Evolutionary conservation across 2,888 invertebrate genomes (phyloP).

Genomic region (Tineola bisselliella): DNA sequence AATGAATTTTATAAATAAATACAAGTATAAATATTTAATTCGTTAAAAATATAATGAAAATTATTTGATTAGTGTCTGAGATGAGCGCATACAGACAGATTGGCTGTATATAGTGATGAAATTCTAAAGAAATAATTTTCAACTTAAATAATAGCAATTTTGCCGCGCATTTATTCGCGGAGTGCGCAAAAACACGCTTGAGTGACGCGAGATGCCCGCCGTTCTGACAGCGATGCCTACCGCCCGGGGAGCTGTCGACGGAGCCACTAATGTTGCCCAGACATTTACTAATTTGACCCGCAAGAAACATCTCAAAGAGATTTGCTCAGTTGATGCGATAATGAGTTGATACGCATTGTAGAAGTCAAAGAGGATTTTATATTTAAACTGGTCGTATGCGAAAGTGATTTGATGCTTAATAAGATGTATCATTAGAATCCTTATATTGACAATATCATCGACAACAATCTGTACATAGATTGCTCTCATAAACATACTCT

Average conservation of each 20-base stretch:
- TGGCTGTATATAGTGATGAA: no score
- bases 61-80: no score
- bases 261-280: conserved; percentile 19
- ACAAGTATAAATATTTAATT: no score
- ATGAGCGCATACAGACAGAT: no score
- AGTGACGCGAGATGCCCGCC: conserved; percentile 17
- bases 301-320: not conserved
- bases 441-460: no score
- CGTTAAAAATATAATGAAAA: no score
- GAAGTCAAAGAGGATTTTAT: not conserved
- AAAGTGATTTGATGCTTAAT: no score
- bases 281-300: conserved; percentile 21
- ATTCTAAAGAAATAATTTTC: not conserved
- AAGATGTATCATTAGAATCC: no score
- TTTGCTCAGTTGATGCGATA: conserved; percentile 16
- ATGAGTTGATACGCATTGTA: not conserved
- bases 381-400: no score
- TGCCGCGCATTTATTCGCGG: not conserved
- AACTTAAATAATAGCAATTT: not conserved
- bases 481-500: no score
- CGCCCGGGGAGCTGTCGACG: conserved; percentile 6
- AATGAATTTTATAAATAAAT: no score
- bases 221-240: conserved; percentile 15
- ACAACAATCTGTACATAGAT: no score
- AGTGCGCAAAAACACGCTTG: conserved; percentile 12